A percentile compares a stretch with the other conserved stretches of the same genome.
Conservation (phyloP, 30 jellyfish, hydroid and myxozoan species). For the Clytia hemisphaerica region DNA sequence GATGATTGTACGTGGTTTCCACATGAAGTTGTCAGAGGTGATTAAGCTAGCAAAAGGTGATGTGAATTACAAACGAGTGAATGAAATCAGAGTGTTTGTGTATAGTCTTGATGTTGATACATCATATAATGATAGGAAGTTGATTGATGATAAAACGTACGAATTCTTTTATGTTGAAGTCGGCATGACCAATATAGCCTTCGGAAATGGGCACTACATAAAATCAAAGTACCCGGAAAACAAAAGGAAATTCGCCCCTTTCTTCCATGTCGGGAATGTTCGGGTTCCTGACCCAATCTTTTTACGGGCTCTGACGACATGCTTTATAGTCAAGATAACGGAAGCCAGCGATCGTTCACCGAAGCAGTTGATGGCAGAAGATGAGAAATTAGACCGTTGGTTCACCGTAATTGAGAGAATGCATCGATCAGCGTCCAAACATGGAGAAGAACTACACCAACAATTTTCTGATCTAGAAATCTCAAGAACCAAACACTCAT, state of each 20-base stretch:
- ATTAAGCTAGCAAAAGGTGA: neutral
- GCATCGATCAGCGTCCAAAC: no score
- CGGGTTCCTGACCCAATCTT: constrained; percentile 19
- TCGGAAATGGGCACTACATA: no score
- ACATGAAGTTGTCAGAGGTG: constrained; percentile 4
- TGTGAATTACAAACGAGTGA: no score
- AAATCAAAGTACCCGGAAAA: no score
- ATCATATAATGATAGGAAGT: no score
- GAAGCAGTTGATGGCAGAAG: neutral
- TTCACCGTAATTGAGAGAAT: neutral
- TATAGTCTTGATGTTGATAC: constrained; percentile 13
- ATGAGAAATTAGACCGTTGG: neutral
- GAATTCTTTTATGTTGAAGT: no score
- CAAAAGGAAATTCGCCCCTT: no score
- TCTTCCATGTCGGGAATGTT: no score
- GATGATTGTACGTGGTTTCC: constrained; percentile 27
- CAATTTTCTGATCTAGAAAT: constrained; percentile 2
- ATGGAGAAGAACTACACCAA: no score
- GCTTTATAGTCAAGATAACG: constrained; percentile 10
- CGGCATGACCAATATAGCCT: no score
- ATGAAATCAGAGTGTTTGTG: constrained; percentile 3
- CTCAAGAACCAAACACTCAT: constrained; percentile 1
- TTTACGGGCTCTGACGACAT: constrained; percentile 13
- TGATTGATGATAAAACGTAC: no score
- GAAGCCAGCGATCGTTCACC: neutral